phyloP scores from a whole-genome alignment of 2,113 vertebrate genomes.

The Gobius niger region DNA sequence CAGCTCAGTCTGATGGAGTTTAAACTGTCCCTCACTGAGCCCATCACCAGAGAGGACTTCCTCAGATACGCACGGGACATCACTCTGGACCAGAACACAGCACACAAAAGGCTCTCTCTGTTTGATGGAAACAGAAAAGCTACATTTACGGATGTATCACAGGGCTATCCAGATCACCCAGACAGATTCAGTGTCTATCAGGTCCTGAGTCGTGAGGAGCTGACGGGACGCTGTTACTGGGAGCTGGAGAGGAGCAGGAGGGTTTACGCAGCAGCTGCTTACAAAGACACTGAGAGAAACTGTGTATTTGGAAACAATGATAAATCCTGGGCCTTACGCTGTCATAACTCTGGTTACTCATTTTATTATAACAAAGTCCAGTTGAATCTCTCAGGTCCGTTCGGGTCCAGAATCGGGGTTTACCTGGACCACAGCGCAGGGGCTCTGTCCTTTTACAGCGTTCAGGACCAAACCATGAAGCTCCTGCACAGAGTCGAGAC shows the following conservation, averaged over 20 bases:
- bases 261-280: neutral
- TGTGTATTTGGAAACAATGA: neutral
- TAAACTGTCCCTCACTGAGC: neutral
- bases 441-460: neutral
- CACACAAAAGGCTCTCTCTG: neutral
- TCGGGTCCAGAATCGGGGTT: slow-evolving; percentile 1
- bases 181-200: neutral
- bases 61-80: neutral
- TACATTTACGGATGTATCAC: neutral
- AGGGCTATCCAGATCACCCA: neutral
- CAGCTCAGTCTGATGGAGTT: neutral
- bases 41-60: slow-evolving; percentile 1
- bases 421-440: slow-evolving; percentile 2
- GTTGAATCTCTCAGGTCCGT: neutral
- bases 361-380: neutral
- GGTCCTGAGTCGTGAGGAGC: neutral
- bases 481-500: neutral
- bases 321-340: slow-evolving; percentile 1
- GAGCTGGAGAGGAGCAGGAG: neutral
- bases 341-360: neutral
- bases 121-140: slow-evolving; percentile 3
- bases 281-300: neutral
- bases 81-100: neutral
- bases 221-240: slow-evolving; percentile 9
- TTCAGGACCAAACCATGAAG: neutral